These are phyloP conservation scores for Genyomyrus donnyi DNA, from an alignment of 2,113 vertebrate genomes.

Conservation along the genomic window DNA sequence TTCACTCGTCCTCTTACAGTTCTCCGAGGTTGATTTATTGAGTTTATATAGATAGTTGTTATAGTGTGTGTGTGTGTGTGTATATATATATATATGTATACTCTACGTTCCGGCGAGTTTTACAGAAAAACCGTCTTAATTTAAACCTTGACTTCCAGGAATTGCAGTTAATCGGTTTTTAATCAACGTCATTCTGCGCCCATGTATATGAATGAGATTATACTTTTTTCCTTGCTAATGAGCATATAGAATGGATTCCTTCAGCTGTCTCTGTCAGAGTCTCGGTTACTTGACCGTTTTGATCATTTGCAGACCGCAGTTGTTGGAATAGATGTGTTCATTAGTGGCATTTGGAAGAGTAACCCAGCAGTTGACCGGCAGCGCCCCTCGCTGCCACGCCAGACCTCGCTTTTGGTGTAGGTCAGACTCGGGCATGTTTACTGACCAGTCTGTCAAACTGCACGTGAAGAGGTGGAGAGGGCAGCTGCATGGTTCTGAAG, in stretches of 20 bases:
- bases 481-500: neutral
- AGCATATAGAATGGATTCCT: neutral
- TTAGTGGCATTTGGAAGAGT: neutral
- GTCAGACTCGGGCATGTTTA: neutral
- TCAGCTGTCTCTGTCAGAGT: neutral
- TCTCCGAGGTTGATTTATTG: neutral
- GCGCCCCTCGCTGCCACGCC: neutral
- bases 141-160: neutral
- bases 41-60: neutral
- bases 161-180: neutral
- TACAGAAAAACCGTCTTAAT: neutral
- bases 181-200: neutral
- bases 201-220: neutral
- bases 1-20: neutral
- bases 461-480: neutral
- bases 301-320: constrained; percentile 51
- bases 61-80: too few species aligned
- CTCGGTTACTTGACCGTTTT: neutral
- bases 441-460: neutral
- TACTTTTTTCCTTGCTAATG: neutral
- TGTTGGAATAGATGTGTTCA: neutral
- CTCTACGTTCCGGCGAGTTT: neutral
- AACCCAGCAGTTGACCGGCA: neutral
- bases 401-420: neutral
- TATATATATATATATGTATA: too few species aligned